Base-by-base conservation (phyloP, 2,797 vertebrate genomes). In the Anisognathus igniventris region DNA sequence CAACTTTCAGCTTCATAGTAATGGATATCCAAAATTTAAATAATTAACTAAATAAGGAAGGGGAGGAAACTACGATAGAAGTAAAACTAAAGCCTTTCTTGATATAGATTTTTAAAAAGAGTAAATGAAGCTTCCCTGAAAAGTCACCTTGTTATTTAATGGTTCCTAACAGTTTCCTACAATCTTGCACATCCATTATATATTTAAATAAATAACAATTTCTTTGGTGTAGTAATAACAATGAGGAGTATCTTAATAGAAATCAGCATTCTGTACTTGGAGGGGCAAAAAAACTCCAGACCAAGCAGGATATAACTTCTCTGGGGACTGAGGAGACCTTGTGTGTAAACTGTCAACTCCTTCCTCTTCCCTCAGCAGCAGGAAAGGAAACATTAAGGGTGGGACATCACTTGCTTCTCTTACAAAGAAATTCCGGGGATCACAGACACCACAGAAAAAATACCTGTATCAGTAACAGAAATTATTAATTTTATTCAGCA, bases 261-360 rank as follows among this genome's bases (percentile, higher is more conserved):
- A 92, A 94, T 90, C 88, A 95, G 77, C 37, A 92, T 77, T 35
- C 74, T 86, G 85, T 75, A 48, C 47, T 60, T 66, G 50, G 5
- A 2, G 31, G 22, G 12, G 4, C 1, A 18, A 44, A 50, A 84
- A 78, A 74, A 12, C 35, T 47, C 45, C 19, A 83, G 71, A 75
- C 40, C 56, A 84, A 78, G 93, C 93, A 95, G 95, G 94, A 95
- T 93, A 94, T 93, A 91, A 95, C 70, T 92, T 96, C 95, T 91
- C 93, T 92, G 60, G 94, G 90, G 92, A 93, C 47, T 0, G 1
- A 76, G 85, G 18, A 76, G 83, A 67, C 71, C 80, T 93, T 95
- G 90, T 96, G 74, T 85, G 74, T 30, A 82, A 92, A 90, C 94
- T 95, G 95, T 76, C 94, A 95, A 91, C 67, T 95, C 80, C 74